phyloP scores from a whole-genome alignment of 35 echinoderm and acorn worm species.

The Apostichopus californicus region DNA sequence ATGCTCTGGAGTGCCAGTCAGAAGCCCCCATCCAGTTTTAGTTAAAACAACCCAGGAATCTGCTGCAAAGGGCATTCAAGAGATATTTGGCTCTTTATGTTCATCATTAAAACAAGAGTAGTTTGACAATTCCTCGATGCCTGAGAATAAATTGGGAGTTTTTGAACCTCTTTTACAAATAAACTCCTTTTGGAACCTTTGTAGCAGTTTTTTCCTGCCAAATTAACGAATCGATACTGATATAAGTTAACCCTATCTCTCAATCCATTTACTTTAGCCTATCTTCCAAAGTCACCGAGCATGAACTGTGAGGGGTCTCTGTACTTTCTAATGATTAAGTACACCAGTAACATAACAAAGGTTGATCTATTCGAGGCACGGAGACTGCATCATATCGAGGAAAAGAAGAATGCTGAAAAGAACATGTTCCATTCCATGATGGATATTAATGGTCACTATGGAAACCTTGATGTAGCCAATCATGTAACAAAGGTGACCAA shows the following conservation, averaged over 20 bases:
- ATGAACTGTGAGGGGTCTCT: conserved; percentile 64
- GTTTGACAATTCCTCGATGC: no score
- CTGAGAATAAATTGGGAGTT: no score
- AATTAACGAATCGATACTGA: no score
- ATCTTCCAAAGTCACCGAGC: conserved; percentile 74
- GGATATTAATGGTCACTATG: background rate
- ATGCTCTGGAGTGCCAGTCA: no score
- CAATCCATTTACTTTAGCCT: conserved; percentile 48
- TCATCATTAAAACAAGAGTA: no score
- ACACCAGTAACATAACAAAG: conserved; percentile 23
- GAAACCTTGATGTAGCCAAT: background rate
- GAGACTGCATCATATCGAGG: background rate
- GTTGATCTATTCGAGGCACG: background rate
- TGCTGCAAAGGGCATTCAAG: no score
- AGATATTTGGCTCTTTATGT: no score
- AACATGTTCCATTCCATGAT: background rate
- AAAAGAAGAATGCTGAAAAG: background rate
- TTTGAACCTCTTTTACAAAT: no score
- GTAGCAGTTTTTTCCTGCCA: no score
- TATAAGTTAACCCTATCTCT: background rate
- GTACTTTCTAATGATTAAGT: conserved; percentile 58
- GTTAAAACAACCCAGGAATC: no score
- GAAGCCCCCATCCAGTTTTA: no score
- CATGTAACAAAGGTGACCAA: background rate
- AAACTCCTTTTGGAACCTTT: no score